Evolutionary conservation across 2,113 vertebrate species (phyloP).

Genomic region (Alouatta palliata): DNA sequence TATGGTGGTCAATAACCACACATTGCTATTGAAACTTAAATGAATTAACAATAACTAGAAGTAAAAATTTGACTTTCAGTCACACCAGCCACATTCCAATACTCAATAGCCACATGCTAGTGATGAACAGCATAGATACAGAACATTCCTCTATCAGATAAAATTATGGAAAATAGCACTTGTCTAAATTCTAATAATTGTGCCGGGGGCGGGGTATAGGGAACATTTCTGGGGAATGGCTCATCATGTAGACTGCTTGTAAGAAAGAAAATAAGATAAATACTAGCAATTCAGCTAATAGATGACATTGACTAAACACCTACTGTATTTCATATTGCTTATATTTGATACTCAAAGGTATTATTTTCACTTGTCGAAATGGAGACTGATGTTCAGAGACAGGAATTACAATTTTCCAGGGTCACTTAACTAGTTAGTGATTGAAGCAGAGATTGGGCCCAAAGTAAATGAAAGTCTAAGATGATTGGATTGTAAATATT

Average conservation of each 20-base stretch:
- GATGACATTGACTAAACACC: neutral
- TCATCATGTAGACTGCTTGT: conserved; percentile 1
- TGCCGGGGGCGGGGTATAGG: accelerated
- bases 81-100: neutral
- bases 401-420: neutral
- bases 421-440: neutral
- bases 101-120: neutral
- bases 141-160: neutral
- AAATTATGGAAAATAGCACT: neutral
- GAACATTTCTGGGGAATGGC: neutral
- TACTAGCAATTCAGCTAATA: neutral
- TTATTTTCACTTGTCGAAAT: neutral
- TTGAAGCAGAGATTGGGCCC: neutral
- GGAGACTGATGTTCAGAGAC: neutral
- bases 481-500: neutral
- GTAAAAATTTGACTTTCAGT: neutral
- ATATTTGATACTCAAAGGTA: neutral
- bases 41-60: neutral
- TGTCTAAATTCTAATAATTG: neutral
- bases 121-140: neutral
- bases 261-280: neutral
- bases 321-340: neutral
- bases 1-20: neutral
- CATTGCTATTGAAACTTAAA: neutral
- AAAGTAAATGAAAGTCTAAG: neutral